A percentile compares a stretch with the other conserved stretches of the same genome.
phyloP scores from a whole-genome alignment of 2,113 vertebrate genomes.

The Oryctolagus cuniculus region mOryCun1.1 NC_091443.1:78857001-78857500 shows the following conservation, averaged over 20 bases:
- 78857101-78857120: background rate
- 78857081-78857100: background rate
- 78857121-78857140: background rate
- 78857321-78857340: too few relatives aligned
- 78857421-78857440: too few relatives aligned
- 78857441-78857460: too few relatives aligned
- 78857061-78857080: background rate
- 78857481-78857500: too few relatives aligned
- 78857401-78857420: too few relatives aligned
- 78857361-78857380: too few relatives aligned
- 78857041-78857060: background rate
- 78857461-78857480: too few relatives aligned
- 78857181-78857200: background rate
- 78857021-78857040: conserved; percentile 16
- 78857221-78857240: conserved; percentile 29
- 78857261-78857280: background rate
- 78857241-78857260: background rate
- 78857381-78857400: too few relatives aligned
- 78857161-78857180: conserved; percentile 25
- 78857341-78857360: too few relatives aligned
- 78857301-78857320: too few relatives aligned
- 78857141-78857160: conserved; percentile 11
- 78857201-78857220: background rate
- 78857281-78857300: background rate
- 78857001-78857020: background rate